phyloP scores from a whole-genome alignment of 2,797 vertebrate genomes.

The Rhodeus uyekii region DNA sequence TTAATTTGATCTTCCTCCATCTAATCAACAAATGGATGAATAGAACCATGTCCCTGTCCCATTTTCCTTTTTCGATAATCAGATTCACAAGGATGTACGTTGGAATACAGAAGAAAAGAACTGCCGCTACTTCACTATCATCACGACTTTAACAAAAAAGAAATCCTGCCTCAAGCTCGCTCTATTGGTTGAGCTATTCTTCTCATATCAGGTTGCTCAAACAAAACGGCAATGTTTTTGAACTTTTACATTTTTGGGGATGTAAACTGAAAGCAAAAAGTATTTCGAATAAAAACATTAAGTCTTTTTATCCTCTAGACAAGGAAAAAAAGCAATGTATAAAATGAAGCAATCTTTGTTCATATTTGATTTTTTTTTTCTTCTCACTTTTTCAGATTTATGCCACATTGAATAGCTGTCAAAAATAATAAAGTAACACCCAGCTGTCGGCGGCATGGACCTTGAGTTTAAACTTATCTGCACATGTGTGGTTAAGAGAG shows the following conservation, averaged over 20 bases:
- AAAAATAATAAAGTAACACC: slow-evolving; percentile 28
- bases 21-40: background rate
- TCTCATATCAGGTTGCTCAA: background rate
- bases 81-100: background rate
- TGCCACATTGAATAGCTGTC: slow-evolving; percentile 48
- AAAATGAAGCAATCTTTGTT: background rate
- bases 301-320: background rate
- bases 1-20: background rate
- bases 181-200: background rate
- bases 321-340: background rate
- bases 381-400: slow-evolving; percentile 24
- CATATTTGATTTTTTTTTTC: slow-evolving; percentile 1
- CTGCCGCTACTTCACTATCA: too few relatives aligned
- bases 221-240: background rate
- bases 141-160: background rate
- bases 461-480: slow-evolving; percentile 26
- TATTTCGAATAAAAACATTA: background rate
- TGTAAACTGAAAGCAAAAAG: background rate
- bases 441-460: slow-evolving; percentile 18
- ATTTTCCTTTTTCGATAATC: background rate
- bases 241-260: background rate
- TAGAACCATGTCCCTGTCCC: accelerated
- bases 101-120: background rate
- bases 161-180: background rate
- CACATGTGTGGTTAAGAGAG: slow-evolving; percentile 8